Evolutionary conservation across 1,140 invertebrate species (phyloP).

Genomic region (Zaprionus capensis): DNA sequence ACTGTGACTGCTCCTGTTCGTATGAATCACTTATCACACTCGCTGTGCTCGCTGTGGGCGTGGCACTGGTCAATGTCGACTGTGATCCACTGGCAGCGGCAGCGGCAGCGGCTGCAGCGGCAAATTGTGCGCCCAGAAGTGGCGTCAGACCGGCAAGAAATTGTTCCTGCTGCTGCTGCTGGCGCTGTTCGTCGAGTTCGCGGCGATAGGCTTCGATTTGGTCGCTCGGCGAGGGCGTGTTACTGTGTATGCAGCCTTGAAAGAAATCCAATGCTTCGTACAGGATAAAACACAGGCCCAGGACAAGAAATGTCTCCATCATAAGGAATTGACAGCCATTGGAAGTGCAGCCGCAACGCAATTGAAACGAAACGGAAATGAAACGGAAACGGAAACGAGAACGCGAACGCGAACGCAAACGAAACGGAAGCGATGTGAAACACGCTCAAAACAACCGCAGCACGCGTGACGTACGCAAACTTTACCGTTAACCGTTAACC

Average conservation of each 20-base stretch:
- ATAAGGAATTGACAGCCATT: slow-evolving; percentile 81
- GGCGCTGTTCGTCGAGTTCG: slow-evolving; percentile 82
- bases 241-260: slow-evolving; percentile 84
- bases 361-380: slow-evolving; percentile 39
- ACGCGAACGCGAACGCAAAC: slow-evolving; percentile 24
- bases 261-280: slow-evolving; percentile 85
- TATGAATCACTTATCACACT: slow-evolving; percentile 73
- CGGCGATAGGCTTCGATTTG: slow-evolving; percentile 83
- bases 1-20: slow-evolving; percentile 64
- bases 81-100: slow-evolving; percentile 65
- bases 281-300: slow-evolving; percentile 84
- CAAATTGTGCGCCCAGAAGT: slow-evolving; percentile 74
- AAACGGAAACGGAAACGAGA: slow-evolving; percentile 33
- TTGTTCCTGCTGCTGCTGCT: slow-evolving; percentile 83
- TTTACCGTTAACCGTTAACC: slow-evolving; percentile 11
- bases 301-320: slow-evolving; percentile 85
- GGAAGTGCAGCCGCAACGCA: slow-evolving; percentile 51
- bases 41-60: slow-evolving; percentile 69
- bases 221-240: slow-evolving; percentile 73
- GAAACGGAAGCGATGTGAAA: slow-evolving; percentile 12
- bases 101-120: slow-evolving; percentile 69
- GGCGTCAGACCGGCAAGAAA: slow-evolving; percentile 78
- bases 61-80: slow-evolving; percentile 66
- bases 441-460: background rate
- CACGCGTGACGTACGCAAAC: background rate